A percentile compares a stretch with the other conserved stretches of the same genome.
phyloP scores from a whole-genome alignment of 2,797 vertebrate genomes.

The Gouania willdenowi region DNA sequence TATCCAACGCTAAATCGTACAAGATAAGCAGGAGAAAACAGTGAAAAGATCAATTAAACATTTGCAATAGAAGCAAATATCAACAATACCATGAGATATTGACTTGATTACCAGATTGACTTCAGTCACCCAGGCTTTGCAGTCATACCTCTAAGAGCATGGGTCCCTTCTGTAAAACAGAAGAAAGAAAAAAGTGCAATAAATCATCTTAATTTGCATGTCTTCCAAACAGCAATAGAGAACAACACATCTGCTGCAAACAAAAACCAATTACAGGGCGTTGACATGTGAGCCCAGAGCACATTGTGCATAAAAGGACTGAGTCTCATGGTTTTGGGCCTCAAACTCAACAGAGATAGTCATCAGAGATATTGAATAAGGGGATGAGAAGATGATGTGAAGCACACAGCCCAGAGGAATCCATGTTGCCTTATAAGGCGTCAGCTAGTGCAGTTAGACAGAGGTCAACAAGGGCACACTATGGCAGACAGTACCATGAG shows the following conservation, averaged over 20 bases:
- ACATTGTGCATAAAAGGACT: conserved; percentile 66
- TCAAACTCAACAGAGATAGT: conserved; percentile 60
- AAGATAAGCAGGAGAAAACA: too few relatives aligned
- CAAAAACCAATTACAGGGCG: conserved; percentile 46
- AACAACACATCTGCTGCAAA: conserved; percentile 37
- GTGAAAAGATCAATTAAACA: too few relatives aligned
- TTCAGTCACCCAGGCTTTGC: conserved; percentile 21
- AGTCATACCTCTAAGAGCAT: conserved; percentile 9
- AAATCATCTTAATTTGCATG: conserved; percentile 33
- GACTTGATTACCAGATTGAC: too few relatives aligned
- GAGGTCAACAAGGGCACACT: conserved; percentile 33
- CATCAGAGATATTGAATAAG: conserved; percentile 62
- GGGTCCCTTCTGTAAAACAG: conserved; percentile 28
- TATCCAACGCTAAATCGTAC: too few relatives aligned
- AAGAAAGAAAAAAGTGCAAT: too few relatives aligned
- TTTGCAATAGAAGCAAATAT: too few relatives aligned
- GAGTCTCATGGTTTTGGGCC: conserved; percentile 48
- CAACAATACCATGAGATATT: too few relatives aligned
- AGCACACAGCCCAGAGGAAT: conserved; percentile 56
- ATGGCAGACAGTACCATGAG: conserved; percentile 35
- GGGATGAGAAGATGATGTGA: conserved; percentile 63
- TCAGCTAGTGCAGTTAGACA: conserved; percentile 22
- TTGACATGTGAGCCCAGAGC: conserved; percentile 39
- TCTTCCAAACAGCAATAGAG: conserved; percentile 33
- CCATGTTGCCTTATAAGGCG: conserved; percentile 58